Conservation (phyloP, 2,113 vertebrate species). For the Hippocampus abdominalis region DNA sequence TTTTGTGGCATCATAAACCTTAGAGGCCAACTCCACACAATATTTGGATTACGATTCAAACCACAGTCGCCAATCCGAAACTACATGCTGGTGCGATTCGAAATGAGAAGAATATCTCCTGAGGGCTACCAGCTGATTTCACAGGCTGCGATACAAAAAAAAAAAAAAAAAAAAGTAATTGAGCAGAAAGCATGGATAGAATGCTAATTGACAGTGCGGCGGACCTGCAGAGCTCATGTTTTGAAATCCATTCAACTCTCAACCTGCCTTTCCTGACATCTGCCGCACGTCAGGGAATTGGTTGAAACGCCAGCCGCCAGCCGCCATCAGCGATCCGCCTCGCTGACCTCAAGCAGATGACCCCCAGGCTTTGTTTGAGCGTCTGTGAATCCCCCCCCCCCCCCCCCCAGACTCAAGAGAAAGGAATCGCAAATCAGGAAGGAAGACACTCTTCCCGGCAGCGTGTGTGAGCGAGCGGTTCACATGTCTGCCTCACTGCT, state of each 20-base stretch:
- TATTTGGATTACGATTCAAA: conserved; percentile 8
- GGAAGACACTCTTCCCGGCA: neutral
- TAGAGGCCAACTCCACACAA: neutral
- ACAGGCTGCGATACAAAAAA: neutral
- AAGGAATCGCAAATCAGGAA: neutral
- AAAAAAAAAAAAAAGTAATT: neutral
- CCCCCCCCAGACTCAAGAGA: neutral
- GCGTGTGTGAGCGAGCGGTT: neutral
- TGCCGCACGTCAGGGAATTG: neutral
- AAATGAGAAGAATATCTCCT: neutral
- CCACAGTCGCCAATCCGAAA: neutral
- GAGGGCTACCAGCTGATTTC: neutral
- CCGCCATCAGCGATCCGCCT: neutral
- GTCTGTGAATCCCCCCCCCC: conserved; percentile 3
- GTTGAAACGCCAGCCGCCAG: conserved; percentile 3
- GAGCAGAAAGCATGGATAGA: neutral
- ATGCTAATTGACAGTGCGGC: neutral
- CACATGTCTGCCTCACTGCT: neutral
- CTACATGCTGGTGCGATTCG: neutral
- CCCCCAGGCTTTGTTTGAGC: conserved; percentile 8
- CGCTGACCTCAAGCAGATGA: conserved; percentile 14
- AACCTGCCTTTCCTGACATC: neutral
- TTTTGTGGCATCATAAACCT: neutral
- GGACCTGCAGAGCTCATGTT: neutral
- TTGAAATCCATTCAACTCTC: neutral